Percentiles rank a stretch among this genome's conserved stretches.
phyloP scores from a whole-genome alignment of 2,113 vertebrate genomes.

The Campylomormyrus numenius region DNA sequence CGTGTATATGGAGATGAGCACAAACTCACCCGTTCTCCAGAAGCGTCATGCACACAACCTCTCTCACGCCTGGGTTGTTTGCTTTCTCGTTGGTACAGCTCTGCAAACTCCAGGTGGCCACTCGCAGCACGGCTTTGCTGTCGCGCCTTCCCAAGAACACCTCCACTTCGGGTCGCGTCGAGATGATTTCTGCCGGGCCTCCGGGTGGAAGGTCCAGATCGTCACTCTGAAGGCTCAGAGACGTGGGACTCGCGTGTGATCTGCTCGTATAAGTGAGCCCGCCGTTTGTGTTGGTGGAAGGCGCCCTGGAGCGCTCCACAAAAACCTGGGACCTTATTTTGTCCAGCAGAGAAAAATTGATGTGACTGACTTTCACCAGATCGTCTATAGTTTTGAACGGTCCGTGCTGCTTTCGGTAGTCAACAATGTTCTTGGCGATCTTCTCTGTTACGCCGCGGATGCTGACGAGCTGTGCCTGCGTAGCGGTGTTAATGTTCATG shows the following conservation, averaged over 20 bases:
- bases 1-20: neutral
- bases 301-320: constrained; percentile 71
- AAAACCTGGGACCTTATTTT: constrained; percentile 78
- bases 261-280: constrained; percentile 67
- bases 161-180: constrained; percentile 71
- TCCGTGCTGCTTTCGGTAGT: constrained; percentile 66
- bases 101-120: constrained; percentile 90
- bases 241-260: constrained; percentile 84
- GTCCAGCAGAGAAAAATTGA: constrained; percentile 76
- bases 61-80: constrained; percentile 87
- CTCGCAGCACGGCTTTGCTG: constrained; percentile 71
- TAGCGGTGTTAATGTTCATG: constrained; percentile 83
- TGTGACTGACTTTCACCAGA: constrained; percentile 69
- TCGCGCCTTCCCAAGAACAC: constrained; percentile 65
- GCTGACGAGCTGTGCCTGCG: constrained; percentile 76
- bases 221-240: constrained; percentile 71
- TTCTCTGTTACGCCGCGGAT: constrained; percentile 77
- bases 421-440: constrained; percentile 69
- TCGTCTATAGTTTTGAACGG: constrained; percentile 81
- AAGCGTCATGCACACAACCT: constrained; percentile 93
- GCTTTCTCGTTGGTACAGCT: constrained; percentile 84
- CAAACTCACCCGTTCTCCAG: constrained; percentile 85
- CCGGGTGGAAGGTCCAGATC: constrained; percentile 80
- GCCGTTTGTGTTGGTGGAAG: constrained; percentile 78
- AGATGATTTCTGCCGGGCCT: constrained; percentile 72